Conservation (phyloP, 2,113 vertebrate species). For the Micronycteris hirsuta region DNA sequence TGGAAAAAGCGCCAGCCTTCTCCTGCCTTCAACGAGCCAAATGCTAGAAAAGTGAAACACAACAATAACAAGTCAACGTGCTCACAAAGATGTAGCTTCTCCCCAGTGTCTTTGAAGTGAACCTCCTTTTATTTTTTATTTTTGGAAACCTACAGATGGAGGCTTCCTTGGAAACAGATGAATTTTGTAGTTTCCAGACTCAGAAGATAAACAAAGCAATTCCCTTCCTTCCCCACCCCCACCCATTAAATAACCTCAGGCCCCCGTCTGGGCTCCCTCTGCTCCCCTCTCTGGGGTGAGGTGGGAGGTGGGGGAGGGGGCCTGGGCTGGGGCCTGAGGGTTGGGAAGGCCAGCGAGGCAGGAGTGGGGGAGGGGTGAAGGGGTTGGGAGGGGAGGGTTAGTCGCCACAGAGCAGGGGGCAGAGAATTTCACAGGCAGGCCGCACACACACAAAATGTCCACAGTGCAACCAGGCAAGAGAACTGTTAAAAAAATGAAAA, state of each 20-base stretch:
- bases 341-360: neutral
- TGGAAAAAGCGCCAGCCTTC: neutral
- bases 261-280: neutral
- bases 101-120: neutral
- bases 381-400: neutral
- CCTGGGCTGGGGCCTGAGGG: neutral
- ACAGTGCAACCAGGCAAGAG: neutral
- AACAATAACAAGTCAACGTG: neutral
- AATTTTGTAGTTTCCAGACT: conserved; percentile 49
- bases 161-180: conserved; percentile 41
- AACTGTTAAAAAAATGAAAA: neutral
- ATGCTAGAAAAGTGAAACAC: neutral
- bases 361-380: neutral
- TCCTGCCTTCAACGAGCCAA: neutral
- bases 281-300: neutral
- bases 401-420: neutral
- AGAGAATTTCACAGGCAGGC: neutral
- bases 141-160: conserved; percentile 12
- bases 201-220: conserved; percentile 47
- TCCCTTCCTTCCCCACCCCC: neutral
- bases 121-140: conserved; percentile 15
- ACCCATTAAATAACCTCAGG: conserved; percentile 50
- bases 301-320: neutral
- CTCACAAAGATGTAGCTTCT: neutral
- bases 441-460: neutral